phyloP scores from a whole-genome alignment of 2,888 invertebrate species.

The Emmelina monodactyla region DNA sequence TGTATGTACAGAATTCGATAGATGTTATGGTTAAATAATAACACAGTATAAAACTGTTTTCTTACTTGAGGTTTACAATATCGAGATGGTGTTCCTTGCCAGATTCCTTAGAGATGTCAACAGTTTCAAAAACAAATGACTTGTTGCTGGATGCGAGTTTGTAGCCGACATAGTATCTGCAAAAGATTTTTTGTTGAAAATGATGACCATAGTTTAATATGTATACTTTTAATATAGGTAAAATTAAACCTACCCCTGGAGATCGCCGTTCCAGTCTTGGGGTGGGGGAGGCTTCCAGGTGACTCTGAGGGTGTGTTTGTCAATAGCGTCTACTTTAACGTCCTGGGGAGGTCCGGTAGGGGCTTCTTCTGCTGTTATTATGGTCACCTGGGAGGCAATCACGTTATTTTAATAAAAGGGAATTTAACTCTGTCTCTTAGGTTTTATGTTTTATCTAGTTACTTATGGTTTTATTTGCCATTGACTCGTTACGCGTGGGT shows the following conservation, averaged over 20 bases:
- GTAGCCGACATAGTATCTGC: conserved; percentile 90
- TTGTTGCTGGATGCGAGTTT: conserved; percentile 85
- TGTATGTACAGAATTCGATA: not conserved
- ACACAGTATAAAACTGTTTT: too few relatives aligned
- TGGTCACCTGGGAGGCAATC: too few relatives aligned
- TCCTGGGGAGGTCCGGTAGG: conserved; percentile 85
- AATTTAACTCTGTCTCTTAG: too few relatives aligned
- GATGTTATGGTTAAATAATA: not conserved
- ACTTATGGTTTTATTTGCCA: too few relatives aligned
- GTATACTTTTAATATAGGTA: too few relatives aligned
- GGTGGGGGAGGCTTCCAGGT: conserved; percentile 91
- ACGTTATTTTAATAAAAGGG: too few relatives aligned
- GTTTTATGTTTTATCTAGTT: too few relatives aligned
- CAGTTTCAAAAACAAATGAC: conserved; percentile 89
- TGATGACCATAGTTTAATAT: too few relatives aligned
- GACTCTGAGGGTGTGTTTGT: conserved; percentile 86
- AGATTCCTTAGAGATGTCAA: conserved; percentile 90
- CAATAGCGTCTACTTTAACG: conserved; percentile 85
- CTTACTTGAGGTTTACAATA: conserved; percentile 77
- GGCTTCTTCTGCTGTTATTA: conserved; percentile 94
- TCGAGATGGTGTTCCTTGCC: conserved; percentile 89
- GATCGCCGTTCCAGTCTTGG: conserved; percentile 93
- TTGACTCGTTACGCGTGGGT: too few relatives aligned
- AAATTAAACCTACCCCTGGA: conserved; percentile 54
- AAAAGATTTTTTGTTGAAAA: conserved; percentile 2